phyloP scores from a whole-genome alignment of 2,113 vertebrate genomes.

The Xenopus tropicalis region UCB_Xtro_10.0 CM004445.2:66913001-66913500 shows the following conservation, averaged over 20 bases:
- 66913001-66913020: slow-evolving; percentile 92
- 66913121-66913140: slow-evolving; percentile 65
- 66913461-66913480: slow-evolving; percentile 58
- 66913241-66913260: no score
- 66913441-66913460: slow-evolving; percentile 67
- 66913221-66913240: neutral
- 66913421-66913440: slow-evolving; percentile 79
- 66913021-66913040: slow-evolving; percentile 70
- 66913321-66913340: no score
- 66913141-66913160: slow-evolving; percentile 64
- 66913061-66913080: slow-evolving; percentile 74
- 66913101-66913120: slow-evolving; percentile 74
- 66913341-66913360: neutral
- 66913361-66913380: neutral
- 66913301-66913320: slow-evolving; percentile 30
- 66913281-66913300: slow-evolving; percentile 6
- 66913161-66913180: slow-evolving; percentile 63
- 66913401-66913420: slow-evolving; percentile 59
- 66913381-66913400: slow-evolving; percentile 48
- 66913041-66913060: slow-evolving; percentile 65
- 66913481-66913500: slow-evolving; percentile 56
- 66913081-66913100: slow-evolving; percentile 63
- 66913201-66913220: slow-evolving; percentile 56
- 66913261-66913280: neutral
- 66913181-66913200: slow-evolving; percentile 67